Evolutionary conservation across 2,113 vertebrate genomes (phyloP).

Genomic region (Gobius niger): DNA sequence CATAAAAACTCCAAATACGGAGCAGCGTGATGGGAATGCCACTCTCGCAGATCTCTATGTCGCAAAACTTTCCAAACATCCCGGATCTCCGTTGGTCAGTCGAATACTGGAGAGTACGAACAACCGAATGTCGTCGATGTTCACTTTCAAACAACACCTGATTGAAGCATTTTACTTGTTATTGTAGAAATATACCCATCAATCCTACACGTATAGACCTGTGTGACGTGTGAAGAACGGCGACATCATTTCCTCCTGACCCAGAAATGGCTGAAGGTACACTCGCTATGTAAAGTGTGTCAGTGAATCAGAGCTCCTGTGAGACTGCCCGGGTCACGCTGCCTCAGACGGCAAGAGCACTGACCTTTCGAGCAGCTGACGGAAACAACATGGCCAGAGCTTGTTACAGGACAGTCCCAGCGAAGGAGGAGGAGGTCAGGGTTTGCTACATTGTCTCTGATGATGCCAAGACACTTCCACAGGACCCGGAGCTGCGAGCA

Average conservation of each 20-base stretch:
- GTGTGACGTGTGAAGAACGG: no score
- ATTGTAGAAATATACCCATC: no score
- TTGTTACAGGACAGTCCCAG: neutral
- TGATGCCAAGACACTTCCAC: neutral
- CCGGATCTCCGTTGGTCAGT: neutral
- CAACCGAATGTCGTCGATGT: no score
- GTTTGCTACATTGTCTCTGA: neutral
- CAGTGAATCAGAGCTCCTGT: neutral
- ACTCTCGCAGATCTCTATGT: neutral
- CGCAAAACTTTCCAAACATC: neutral
- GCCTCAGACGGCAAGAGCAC: neutral
- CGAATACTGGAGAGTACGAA: neutral
- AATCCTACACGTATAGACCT: no score
- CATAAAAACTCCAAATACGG: neutral
- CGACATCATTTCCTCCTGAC: neutral
- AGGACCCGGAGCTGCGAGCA: neutral
- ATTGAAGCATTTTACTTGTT: no score
- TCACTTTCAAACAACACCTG: no score
- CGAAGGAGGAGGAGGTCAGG: conserved; percentile 10
- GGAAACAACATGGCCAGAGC: conserved; percentile 8
- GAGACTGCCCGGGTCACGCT: conserved; percentile 3
- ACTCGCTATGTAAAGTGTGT: neutral
- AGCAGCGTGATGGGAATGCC: conserved; percentile 15
- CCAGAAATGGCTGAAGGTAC: neutral
- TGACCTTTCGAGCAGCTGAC: conserved; percentile 35